A percentile compares a stretch with the other conserved stretches of the same genome.
phyloP scores from a whole-genome alignment of 2,888 invertebrate genomes.

The Pristionchus fissidentatus region DNA sequence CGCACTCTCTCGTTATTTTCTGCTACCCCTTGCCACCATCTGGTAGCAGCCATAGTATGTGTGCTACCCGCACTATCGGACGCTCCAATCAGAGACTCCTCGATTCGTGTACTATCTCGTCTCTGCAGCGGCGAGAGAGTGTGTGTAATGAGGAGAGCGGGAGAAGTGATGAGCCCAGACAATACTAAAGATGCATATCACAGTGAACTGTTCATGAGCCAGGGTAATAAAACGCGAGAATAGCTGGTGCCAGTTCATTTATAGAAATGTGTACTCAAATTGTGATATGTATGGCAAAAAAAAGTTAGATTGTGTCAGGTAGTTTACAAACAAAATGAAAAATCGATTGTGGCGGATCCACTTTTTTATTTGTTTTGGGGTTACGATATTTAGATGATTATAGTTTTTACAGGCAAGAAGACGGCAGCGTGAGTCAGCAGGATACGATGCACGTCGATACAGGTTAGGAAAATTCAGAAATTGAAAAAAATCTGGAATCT shows the following conservation, averaged over 20 bases:
- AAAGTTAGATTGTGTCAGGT: not conserved
- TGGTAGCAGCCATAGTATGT: not conserved
- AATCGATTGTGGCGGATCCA: not conserved
- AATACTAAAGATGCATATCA: constrained; percentile 12
- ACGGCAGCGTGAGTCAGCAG: constrained; percentile 85
- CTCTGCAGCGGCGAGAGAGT: not conserved
- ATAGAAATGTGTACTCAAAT: not conserved
- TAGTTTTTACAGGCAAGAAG: constrained; percentile 82
- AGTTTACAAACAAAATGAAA: not conserved
- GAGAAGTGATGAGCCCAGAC: not conserved
- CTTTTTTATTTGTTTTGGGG: too few relatives aligned
- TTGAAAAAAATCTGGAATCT: too few relatives aligned
- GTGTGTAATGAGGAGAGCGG: not conserved
- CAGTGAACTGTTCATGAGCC: constrained; percentile 11
- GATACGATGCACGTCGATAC: constrained; percentile 98
- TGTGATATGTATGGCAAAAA: not conserved
- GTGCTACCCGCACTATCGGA: constrained; percentile 24
- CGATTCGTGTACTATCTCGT: not conserved
- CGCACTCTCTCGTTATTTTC: constrained; percentile 13
- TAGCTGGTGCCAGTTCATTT: too few relatives aligned
- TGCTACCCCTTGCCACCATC: constrained; percentile 16
- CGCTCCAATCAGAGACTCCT: not conserved
- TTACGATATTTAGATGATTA: too few relatives aligned
- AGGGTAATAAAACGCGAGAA: too few relatives aligned
- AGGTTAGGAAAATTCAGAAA: constrained; percentile 75